These are phyloP conservation scores for Papilio helenus DNA, from an alignment of 1,140 invertebrate genomes.

Conservation along the genomic window DNA sequence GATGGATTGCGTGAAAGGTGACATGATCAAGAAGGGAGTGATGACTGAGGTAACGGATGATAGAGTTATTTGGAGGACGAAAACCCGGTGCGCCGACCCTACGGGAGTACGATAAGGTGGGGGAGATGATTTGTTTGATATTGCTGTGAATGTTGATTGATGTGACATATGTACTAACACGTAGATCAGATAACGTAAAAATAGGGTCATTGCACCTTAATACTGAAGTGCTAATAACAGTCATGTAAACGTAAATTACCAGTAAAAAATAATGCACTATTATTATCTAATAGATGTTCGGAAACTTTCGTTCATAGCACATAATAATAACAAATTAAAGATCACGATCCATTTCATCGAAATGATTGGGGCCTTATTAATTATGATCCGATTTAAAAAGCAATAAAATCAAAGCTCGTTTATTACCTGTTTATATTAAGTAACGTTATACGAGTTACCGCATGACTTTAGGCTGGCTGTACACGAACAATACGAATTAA, in stretches of 20 bases:
- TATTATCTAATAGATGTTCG: background rate
- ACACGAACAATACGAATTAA: constrained; percentile 23
- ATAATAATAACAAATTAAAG: constrained; percentile 14
- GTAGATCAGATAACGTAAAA: too few relatives aligned
- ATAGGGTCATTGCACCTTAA: background rate
- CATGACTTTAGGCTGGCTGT: constrained; percentile 24
- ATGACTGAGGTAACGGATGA: too few relatives aligned
- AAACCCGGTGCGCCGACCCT: too few relatives aligned
- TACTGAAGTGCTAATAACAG: background rate
- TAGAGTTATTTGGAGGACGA: too few relatives aligned
- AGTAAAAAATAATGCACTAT: background rate
- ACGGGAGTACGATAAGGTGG: too few relatives aligned
- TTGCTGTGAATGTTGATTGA: too few relatives aligned
- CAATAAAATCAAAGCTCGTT: constrained; percentile 53
- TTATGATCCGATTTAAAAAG: constrained; percentile 40
- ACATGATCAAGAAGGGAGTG: too few relatives aligned
- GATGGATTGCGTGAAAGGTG: too few relatives aligned
- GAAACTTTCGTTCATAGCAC: background rate
- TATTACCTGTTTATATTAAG: constrained; percentile 51
- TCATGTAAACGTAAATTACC: background rate
- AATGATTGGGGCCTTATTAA: constrained; percentile 27
- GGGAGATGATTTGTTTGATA: too few relatives aligned
- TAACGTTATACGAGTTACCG: constrained; percentile 51
- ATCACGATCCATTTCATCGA: background rate
- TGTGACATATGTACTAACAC: too few relatives aligned